These are phyloP conservation scores for Sipha flava DNA, from an alignment of 1,140 invertebrate species.

Conservation along the genomic window DNA sequence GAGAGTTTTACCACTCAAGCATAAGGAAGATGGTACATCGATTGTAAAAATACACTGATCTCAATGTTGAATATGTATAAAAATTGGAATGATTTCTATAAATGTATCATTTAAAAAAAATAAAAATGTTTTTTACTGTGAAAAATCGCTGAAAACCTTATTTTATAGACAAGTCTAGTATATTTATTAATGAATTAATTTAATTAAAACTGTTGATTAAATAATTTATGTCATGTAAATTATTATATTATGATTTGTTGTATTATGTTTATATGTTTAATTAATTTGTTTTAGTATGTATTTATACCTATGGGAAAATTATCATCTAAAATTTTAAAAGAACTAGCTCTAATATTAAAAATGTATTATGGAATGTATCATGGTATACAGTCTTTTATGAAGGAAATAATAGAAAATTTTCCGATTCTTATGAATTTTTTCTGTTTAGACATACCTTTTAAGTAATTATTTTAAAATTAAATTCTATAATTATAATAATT, in stretches of 20 bases:
- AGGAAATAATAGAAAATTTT: constrained; percentile 11
- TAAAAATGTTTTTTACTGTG: no score
- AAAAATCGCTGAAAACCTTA: no score
- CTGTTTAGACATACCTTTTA: not conserved
- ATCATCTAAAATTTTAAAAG: constrained; percentile 14
- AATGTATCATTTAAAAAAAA: no score
- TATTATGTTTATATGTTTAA: not conserved
- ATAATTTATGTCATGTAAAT: no score
- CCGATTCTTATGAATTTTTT: not conserved
- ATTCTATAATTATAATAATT: not conserved
- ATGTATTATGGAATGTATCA: not conserved
- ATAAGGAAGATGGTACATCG: no score
- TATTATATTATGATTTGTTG: not conserved
- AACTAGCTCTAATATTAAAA: not conserved
- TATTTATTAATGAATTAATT: no score
- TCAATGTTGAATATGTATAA: no score
- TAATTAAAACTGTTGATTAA: no score
- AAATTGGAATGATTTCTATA: no score
- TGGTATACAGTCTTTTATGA: not conserved
- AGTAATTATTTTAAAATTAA: not conserved
- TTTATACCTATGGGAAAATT: constrained; percentile 9
- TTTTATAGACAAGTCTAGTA: no score
- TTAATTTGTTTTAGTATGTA: not conserved
- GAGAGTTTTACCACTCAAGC: no score
- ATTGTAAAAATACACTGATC: no score